Percentiles rank a stretch among this genome's conserved stretches.
phyloP scores from a whole-genome alignment of 2,797 vertebrate species.

The Gallinago solitaria region DNA sequence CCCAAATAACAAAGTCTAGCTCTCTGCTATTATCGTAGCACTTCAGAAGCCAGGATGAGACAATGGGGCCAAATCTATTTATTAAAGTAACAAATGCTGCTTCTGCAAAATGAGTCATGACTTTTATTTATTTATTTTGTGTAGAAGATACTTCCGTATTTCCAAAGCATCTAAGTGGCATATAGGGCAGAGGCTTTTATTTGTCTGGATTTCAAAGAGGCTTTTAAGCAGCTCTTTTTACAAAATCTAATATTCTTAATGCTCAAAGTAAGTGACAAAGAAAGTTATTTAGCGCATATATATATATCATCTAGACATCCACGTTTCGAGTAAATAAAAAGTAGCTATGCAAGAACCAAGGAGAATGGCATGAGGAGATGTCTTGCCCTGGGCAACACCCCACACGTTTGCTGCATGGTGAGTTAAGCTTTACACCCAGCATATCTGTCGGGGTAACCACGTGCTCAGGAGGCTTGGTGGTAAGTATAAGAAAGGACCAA shows the following conservation, averaged over 20 bases:
- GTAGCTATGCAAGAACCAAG: background rate
- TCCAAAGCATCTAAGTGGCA: slow-evolving; percentile 5
- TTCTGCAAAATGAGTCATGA: slow-evolving; percentile 78
- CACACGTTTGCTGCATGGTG: background rate
- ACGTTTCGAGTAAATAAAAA: slow-evolving; percentile 46
- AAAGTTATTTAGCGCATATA: slow-evolving; percentile 24
- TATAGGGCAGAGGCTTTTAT: slow-evolving; percentile 10
- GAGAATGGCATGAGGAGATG: background rate
- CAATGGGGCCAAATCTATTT: slow-evolving; percentile 81
- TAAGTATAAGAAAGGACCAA: background rate
- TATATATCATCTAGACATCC: slow-evolving; percentile 37
- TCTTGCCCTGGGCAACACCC: background rate
- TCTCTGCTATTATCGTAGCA: slow-evolving; percentile 83
- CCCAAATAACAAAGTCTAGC: slow-evolving; percentile 79
- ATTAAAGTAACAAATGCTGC: slow-evolving; percentile 71
- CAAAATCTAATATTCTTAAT: slow-evolving; percentile 49
- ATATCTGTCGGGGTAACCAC: background rate
- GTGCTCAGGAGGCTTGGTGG: background rate
- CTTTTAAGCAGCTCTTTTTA: slow-evolving; percentile 57
- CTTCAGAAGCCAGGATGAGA: slow-evolving; percentile 81
- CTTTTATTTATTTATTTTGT: slow-evolving; percentile 32
- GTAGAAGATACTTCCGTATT: slow-evolving; percentile 33
- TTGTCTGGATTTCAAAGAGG: slow-evolving; percentile 55
- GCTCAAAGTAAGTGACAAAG: slow-evolving; percentile 25
- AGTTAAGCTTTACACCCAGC: background rate